Evolutionary conservation across 2,888 invertebrate genomes (phyloP).

Genomic region (Athalia cordata): DNA sequence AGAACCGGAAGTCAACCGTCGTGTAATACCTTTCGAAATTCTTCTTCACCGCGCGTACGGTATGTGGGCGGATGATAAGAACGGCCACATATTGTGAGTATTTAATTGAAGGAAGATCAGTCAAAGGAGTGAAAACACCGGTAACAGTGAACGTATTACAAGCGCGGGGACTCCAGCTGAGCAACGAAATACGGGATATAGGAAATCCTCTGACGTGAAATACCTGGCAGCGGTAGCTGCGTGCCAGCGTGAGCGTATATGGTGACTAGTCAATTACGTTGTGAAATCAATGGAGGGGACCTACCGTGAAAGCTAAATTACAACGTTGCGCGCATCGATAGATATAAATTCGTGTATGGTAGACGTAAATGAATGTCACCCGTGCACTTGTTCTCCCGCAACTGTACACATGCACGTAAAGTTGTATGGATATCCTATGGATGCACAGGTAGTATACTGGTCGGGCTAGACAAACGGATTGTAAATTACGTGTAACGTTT

Average conservation of each 20-base stretch:
- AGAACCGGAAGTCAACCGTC: too few relatives aligned
- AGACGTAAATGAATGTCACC: slow-evolving; percentile 1
- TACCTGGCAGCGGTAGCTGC: not conserved
- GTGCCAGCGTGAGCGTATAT: not conserved
- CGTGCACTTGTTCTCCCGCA: not conserved
- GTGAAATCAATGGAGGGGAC: slow-evolving; percentile 25
- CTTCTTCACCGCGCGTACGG: too few relatives aligned
- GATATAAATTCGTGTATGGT: not conserved
- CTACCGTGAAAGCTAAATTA: not conserved
- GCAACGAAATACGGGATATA: slow-evolving; percentile 9
- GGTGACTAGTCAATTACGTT: slow-evolving; percentile 30
- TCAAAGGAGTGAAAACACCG: too few relatives aligned
- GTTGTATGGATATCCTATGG: too few relatives aligned
- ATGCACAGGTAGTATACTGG: not conserved
- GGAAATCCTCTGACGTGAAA: slow-evolving; percentile 2
- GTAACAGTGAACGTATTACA: too few relatives aligned
- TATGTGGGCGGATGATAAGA: too few relatives aligned
- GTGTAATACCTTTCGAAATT: too few relatives aligned
- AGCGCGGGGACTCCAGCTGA: too few relatives aligned
- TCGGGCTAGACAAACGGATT: not conserved
- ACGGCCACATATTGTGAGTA: too few relatives aligned
- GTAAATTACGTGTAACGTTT: not conserved
- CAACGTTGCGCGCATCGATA: not conserved
- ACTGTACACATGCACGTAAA: not conserved
- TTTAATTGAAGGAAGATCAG: too few relatives aligned